A percentile compares a stretch with the other conserved stretches of the same genome.
Conservation (phyloP, 37 sponge, comb jelly and placozoan genomes). For the Aphrocallistes beatrix region DNA sequence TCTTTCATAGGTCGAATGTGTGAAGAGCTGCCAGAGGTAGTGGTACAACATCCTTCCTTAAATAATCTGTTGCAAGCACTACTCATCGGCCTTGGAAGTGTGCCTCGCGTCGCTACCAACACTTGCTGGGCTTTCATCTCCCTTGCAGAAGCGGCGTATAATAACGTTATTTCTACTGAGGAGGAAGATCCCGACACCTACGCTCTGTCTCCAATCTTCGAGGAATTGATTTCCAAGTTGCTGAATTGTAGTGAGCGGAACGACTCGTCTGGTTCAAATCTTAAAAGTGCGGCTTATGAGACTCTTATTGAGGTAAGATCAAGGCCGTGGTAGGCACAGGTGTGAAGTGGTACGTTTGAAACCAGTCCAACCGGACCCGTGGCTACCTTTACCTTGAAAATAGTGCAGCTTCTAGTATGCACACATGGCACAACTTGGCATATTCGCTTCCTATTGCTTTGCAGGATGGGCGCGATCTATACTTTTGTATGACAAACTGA, state of each 20-base stretch:
- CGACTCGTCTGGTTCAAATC: slow-evolving; percentile 24
- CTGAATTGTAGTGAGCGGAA: slow-evolving; percentile 61
- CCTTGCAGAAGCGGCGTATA: slow-evolving; percentile 88
- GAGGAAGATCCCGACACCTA: slow-evolving; percentile 65
- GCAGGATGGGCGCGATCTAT: no score
- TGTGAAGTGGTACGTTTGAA: no score
- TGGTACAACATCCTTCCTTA: slow-evolving; percentile 38
- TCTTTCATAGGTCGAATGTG: slow-evolving; percentile 57
- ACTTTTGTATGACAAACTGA: no score
- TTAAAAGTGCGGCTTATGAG: slow-evolving; percentile 84
- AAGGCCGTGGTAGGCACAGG: no score
- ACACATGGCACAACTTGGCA: no score
- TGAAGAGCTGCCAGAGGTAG: slow-evolving; percentile 63
- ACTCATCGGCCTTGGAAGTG: slow-evolving; percentile 45
- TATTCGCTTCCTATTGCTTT: no score
- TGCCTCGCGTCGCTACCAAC: slow-evolving; percentile 90
- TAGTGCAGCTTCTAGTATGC: no score
- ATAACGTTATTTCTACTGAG: slow-evolving; percentile 26
- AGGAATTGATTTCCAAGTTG: slow-evolving; percentile 49
- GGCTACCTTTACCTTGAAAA: no score
- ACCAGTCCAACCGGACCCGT: no score
- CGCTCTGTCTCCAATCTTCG: slow-evolving; percentile 55
- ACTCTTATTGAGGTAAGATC: slow-evolving; percentile 69
- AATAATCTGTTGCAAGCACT: slow-evolving; percentile 52
- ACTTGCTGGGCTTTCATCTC: slow-evolving; percentile 95